These are phyloP conservation scores for Epistrophe grossulariae DNA, from an alignment of 2,888 invertebrate genomes.

Conservation along the genomic window DNA sequence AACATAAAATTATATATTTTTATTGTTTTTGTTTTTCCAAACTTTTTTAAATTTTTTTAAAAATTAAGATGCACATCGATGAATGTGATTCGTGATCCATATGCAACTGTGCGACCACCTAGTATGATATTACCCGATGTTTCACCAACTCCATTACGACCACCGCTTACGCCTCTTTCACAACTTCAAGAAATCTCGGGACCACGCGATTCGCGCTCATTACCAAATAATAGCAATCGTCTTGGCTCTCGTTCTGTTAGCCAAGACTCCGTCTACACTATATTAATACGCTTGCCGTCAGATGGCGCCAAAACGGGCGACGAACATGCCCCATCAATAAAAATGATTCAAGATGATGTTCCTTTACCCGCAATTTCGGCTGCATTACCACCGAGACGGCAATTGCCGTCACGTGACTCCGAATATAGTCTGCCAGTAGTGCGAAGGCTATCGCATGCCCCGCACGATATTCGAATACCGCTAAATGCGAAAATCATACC, in stretches of 20 bases:
- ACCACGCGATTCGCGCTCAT: conserved; percentile 86
- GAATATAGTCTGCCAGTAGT: conserved; percentile 85
- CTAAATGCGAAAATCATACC: conserved; percentile 94
- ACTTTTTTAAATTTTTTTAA: conserved; percentile 38
- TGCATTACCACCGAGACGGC: conserved; percentile 83
- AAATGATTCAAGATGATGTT: conserved; percentile 93
- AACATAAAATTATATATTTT: conserved; percentile 27
- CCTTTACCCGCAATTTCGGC: conserved; percentile 80
- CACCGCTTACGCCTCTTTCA: conserved; percentile 84
- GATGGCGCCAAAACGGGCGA: conserved; percentile 85
- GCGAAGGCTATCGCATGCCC: conserved; percentile 83
- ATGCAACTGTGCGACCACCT: conserved; percentile 85
- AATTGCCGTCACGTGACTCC: conserved; percentile 85
- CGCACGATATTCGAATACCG: conserved; percentile 89
- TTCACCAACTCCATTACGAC: conserved; percentile 83
- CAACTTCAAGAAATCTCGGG: conserved; percentile 83
- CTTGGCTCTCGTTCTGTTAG: conserved; percentile 87
- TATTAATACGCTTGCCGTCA: conserved; percentile 93
- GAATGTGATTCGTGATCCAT: conserved; percentile 91
- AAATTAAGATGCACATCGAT: conserved; percentile 90
- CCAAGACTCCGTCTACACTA: conserved; percentile 94
- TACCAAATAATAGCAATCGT: conserved; percentile 86
- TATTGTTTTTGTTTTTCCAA: conserved; percentile 10
- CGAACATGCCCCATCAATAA: conserved; percentile 90
- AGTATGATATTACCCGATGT: conserved; percentile 83